Evolutionary conservation across 53 echinoderm and acorn worm genomes (phyloP).

Genomic region (Temnopleurus reevesii): DNA sequence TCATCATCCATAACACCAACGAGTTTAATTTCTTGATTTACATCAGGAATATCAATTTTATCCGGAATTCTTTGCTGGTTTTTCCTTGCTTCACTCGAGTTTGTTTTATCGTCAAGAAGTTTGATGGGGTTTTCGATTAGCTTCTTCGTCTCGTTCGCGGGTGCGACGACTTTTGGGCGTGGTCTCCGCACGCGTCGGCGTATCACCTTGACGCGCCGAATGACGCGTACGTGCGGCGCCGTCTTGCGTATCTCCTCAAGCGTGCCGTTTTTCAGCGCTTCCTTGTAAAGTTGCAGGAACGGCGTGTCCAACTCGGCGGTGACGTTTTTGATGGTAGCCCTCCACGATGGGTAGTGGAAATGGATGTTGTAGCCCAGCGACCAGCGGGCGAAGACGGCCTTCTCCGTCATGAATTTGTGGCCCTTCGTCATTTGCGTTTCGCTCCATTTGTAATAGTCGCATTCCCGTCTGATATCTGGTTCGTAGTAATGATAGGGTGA

Average conservation of each 20-base stretch:
- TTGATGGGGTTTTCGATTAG: not conserved
- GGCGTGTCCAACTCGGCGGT: slow-evolving; percentile 76
- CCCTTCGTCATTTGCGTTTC: slow-evolving; percentile 80
- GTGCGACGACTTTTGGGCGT: slow-evolving; percentile 19
- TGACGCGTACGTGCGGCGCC: slow-evolving; percentile 43
- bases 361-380: slow-evolving; percentile 79
- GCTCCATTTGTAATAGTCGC: slow-evolving; percentile 84
- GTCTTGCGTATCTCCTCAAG: slow-evolving; percentile 50
- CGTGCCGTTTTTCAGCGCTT: slow-evolving; percentile 75
- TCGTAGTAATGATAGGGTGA: slow-evolving; percentile 88
- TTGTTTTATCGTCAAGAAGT: too few relatives aligned
- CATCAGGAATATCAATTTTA: too few relatives aligned
- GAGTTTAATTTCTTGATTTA: too few relatives aligned
- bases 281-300: slow-evolving; percentile 74
- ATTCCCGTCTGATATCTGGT: slow-evolving; percentile 65
- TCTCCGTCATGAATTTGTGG: slow-evolving; percentile 84
- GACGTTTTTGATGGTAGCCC: slow-evolving; percentile 54
- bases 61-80: too few relatives aligned
- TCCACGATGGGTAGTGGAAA: slow-evolving; percentile 81
- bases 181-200: slow-evolving; percentile 27
- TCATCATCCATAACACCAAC: too few relatives aligned
- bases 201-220: slow-evolving; percentile 40
- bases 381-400: slow-evolving; percentile 87
- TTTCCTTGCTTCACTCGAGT: too few relatives aligned
- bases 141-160: not conserved